Percentiles rank a stretch among this genome's conserved stretches.
Evolutionary conservation across 2,113 vertebrate species (phyloP).

Genomic region (Caranx melampygus): DNA sequence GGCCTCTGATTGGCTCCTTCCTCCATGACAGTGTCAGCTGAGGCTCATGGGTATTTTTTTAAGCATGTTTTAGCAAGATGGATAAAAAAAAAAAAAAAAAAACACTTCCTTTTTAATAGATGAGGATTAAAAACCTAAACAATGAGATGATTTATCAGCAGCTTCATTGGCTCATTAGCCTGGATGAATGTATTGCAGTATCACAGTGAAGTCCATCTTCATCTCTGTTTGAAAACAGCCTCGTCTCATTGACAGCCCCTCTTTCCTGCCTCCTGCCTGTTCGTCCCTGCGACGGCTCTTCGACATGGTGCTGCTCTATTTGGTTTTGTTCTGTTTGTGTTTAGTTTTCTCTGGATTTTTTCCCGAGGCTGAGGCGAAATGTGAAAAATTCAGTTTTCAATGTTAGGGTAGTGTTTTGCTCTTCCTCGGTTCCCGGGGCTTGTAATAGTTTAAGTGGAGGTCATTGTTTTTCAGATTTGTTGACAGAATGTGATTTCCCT

Average conservation of each 20-base stretch:
- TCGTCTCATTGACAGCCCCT: neutral
- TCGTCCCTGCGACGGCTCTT: neutral
- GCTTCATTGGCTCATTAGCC: neutral
- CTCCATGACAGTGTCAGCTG: too few species aligned
- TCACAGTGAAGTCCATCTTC: neutral
- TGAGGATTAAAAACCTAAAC: neutral
- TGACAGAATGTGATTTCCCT: neutral
- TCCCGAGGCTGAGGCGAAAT: slow-evolving; percentile 10
- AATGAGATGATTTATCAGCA: neutral
- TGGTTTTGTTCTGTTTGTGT: neutral
- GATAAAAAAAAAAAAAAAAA: too few species aligned
- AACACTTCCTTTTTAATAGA: neutral
- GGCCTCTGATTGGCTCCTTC: too few species aligned
- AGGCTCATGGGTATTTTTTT: too few species aligned
- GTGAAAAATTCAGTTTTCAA: neutral
- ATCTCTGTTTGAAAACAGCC: neutral
- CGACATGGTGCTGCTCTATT: neutral
- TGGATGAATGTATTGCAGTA: neutral
- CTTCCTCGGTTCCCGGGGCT: neutral
- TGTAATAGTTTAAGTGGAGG: slow-evolving; percentile 9
- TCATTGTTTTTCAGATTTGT: slow-evolving; percentile 9
- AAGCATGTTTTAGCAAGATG: neutral
- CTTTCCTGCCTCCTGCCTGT: neutral
- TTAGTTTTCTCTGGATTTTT: neutral
- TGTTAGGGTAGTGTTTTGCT: neutral